These are phyloP conservation scores for Asarcornis scutulata DNA, from an alignment of 2,113 vertebrate species.

Conservation along the genomic window DNA sequence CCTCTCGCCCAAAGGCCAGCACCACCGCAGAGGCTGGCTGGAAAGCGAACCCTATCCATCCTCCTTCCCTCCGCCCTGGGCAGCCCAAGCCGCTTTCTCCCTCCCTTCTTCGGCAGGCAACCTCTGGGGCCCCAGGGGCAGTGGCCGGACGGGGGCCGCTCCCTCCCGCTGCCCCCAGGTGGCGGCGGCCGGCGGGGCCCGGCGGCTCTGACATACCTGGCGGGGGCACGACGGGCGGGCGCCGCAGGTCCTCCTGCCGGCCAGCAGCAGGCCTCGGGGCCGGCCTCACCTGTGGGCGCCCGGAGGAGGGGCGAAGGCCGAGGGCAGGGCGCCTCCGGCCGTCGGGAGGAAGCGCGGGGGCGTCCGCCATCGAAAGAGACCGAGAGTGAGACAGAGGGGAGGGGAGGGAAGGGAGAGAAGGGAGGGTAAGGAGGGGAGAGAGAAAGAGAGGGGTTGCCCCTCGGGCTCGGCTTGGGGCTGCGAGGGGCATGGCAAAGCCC, in stretches of 20 bases:
- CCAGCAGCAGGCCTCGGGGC: not conserved
- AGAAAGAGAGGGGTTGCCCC: no score
- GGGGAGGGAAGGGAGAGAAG: not conserved
- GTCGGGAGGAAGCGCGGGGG: no score
- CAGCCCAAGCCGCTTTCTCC: not conserved
- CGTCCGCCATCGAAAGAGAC: no score
- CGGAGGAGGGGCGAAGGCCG: not conserved
- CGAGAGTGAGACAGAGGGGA: no score
- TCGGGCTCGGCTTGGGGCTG: no score
- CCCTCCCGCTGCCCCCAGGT: not conserved
- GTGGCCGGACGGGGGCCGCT: not conserved
- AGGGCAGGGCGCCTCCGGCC: no score
- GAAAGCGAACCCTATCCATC: accelerated
- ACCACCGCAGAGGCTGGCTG: no score
- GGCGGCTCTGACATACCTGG: not conserved
- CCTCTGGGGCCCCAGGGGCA: not conserved
- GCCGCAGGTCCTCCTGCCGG: not conserved
- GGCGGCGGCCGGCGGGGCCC: not conserved
- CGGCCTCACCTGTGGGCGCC: not conserved
- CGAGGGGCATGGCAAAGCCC: not conserved
- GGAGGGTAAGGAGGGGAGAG: not conserved
- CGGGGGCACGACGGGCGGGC: not conserved
- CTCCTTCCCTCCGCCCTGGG: not conserved
- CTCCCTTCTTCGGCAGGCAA: not conserved
- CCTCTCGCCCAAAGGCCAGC: not conserved